Percentiles rank a stretch among this genome's conserved stretches.
Evolutionary conservation across 1,140 invertebrate species (phyloP).

Genomic region (Saccostrea glomerata): DNA sequence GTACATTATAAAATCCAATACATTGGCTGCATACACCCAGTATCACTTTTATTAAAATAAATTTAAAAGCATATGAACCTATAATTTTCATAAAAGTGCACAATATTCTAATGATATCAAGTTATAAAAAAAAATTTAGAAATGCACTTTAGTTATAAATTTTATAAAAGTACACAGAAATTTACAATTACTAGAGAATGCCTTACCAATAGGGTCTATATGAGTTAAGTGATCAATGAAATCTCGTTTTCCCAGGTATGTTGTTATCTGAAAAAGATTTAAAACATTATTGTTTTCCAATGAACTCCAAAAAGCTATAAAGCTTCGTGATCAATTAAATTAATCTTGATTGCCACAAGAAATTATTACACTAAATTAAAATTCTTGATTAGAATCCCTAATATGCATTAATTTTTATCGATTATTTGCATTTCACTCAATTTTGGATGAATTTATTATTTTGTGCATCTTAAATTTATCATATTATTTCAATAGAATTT

Average conservation of each 20-base stretch:
- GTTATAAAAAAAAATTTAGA: neutral
- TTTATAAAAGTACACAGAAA: neutral
- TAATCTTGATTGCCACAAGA: neutral
- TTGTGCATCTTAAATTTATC: too few species aligned
- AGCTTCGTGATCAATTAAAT: neutral
- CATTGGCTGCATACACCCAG: too few species aligned
- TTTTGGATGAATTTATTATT: too few species aligned
- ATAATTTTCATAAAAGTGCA: neutral
- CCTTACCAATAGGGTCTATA: slow-evolving; percentile 94
- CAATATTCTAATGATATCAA: neutral
- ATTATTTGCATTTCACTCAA: too few species aligned
- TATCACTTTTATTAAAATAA: too few species aligned
- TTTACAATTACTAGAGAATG: neutral
- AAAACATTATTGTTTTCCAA: neutral
- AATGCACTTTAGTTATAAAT: neutral
- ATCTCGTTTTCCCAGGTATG: slow-evolving; percentile 97
- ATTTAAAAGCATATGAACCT: neutral
- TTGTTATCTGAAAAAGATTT: slow-evolving; percentile 84
- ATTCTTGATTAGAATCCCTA: too few species aligned
- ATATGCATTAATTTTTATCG: too few species aligned
- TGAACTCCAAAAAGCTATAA: neutral
- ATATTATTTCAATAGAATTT: too few species aligned
- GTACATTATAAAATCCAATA: too few species aligned
- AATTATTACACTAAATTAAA: too few species aligned
- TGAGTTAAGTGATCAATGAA: slow-evolving; percentile 96